phyloP scores from a whole-genome alignment of 30 jellyfish, hydroid and myxozoan genomes.

The Clytia hemisphaerica region DNA sequence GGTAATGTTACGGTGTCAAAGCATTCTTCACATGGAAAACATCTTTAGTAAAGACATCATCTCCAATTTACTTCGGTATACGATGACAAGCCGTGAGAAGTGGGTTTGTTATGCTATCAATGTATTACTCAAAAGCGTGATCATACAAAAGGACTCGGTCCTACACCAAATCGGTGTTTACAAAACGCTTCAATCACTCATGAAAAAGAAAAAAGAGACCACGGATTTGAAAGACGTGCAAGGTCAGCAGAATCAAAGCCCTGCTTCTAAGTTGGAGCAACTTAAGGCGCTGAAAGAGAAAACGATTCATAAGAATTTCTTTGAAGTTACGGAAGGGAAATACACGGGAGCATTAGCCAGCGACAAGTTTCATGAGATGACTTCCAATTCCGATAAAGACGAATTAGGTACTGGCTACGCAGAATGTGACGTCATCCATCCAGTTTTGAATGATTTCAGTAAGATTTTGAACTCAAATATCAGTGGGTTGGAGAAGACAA shows the following conservation, averaged over 20 bases:
- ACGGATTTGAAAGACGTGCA: background rate
- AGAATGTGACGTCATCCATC: conserved; percentile 3
- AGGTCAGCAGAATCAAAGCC: background rate
- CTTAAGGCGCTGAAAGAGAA: background rate
- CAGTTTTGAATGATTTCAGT: background rate
- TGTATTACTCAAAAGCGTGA: conserved; percentile 2
- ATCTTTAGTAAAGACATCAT: background rate
- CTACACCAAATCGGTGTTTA: background rate
- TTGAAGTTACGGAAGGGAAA: conserved; percentile 1
- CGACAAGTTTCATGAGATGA: background rate
- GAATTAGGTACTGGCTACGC: background rate
- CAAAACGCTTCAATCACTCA: background rate
- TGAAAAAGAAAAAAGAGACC: background rate
- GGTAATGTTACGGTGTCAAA: background rate
- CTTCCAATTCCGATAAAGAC: background rate
- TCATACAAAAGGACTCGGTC: conserved; percentile 1
- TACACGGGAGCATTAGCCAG: background rate
- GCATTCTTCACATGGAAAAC: conserved; percentile 11
- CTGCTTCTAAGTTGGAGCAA: conserved; percentile 11
- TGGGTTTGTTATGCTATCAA: conserved; percentile 19
- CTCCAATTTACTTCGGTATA: background rate
- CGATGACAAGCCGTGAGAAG: background rate
- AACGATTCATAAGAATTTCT: background rate
- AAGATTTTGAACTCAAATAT: background rate
- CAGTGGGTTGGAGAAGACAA: no score